phyloP scores from a whole-genome alignment of 2,113 vertebrate genomes.

The Laticauda colubrina region DNA sequence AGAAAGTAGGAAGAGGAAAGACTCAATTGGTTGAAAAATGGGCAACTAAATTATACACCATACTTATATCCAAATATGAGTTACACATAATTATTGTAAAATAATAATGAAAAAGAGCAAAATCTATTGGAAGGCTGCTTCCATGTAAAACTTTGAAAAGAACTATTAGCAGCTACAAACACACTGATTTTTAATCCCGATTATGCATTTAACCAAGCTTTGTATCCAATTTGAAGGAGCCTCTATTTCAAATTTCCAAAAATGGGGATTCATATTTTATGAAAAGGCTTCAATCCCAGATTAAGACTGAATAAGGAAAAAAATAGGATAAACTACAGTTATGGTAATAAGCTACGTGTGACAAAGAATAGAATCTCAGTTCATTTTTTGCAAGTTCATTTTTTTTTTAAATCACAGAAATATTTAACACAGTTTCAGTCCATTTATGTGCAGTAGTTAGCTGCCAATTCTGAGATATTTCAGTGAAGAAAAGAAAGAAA shows the following conservation, averaged over 20 bases:
- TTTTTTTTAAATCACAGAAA: neutral
- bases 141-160: neutral
- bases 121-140: constrained; percentile 10
- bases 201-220: neutral
- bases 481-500: constrained; percentile 28
- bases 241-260: neutral
- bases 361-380: neutral
- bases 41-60: constrained; percentile 17
- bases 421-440: neutral
- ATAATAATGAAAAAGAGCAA: neutral
- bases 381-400: neutral
- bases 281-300: neutral
- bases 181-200: neutral
- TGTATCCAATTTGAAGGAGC: neutral
- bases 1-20: neutral
- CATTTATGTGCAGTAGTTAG: neutral
- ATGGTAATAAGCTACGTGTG: neutral
- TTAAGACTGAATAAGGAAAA: neutral
- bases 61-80: constrained; percentile 12
- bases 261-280: neutral
- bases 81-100: neutral
- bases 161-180: neutral
- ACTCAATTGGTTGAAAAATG: constrained; percentile 26
- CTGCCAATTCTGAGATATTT: constrained; percentile 20
- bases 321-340: neutral